phyloP scores from a whole-genome alignment of 1,140 invertebrate genomes.

The Lordiphosa stackelbergi region DNA sequence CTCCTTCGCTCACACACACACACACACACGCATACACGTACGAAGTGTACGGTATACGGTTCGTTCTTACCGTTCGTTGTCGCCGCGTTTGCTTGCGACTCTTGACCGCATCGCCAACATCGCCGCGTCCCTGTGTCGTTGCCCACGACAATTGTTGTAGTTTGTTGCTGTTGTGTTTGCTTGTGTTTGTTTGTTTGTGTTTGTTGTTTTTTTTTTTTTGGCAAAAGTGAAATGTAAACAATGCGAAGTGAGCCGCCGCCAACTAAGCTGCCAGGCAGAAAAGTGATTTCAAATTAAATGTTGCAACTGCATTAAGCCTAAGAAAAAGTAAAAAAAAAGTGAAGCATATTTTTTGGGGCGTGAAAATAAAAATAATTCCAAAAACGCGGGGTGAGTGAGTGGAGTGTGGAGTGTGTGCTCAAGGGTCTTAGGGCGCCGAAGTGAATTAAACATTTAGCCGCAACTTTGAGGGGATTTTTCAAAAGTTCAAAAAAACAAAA shows the following conservation, averaged over 20 bases:
- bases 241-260: conserved; percentile 34
- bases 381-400: background rate
- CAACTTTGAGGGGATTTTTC: too few relatives aligned
- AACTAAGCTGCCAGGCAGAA: conserved; percentile 17
- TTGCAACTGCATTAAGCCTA: conserved; percentile 18
- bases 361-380: conserved; percentile 1
- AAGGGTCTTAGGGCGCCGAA: too few relatives aligned
- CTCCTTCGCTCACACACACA: background rate
- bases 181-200: conserved; percentile 10
- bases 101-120: conserved; percentile 10
- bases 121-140: background rate
- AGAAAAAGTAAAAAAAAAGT: conserved; percentile 6
- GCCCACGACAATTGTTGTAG: background rate
- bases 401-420: too few relatives aligned
- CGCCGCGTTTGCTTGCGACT: too few relatives aligned
- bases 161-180: conserved; percentile 19
- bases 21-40: too few relatives aligned
- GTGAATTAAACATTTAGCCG: too few relatives aligned
- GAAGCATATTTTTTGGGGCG: conserved; percentile 27
- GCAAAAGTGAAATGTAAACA: conserved; percentile 46
- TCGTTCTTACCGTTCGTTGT: too few relatives aligned
- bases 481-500: too few relatives aligned
- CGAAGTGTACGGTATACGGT: too few relatives aligned
- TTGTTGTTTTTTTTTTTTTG: conserved; percentile 24
- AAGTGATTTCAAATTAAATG: conserved; percentile 37